These are phyloP conservation scores for Bagarius yarrelli DNA, from an alignment of 2,113 vertebrate species.

Conservation along the genomic window DNA sequence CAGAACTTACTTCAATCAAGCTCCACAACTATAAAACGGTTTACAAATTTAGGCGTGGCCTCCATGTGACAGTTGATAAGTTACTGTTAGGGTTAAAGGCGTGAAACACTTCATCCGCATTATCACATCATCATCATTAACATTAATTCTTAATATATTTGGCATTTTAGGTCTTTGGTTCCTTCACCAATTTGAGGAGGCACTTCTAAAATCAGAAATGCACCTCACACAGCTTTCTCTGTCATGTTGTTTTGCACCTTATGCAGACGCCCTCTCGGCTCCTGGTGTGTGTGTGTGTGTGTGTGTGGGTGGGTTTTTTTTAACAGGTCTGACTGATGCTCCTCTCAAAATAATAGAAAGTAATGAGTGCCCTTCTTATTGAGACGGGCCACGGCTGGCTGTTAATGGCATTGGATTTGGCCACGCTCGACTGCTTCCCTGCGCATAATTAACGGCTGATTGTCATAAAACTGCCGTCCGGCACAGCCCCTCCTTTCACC, in stretches of 20 bases:
- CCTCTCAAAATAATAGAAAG: constrained; percentile 69
- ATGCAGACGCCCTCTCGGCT: constrained; percentile 48
- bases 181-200: background rate
- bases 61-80: too few species aligned
- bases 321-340: constrained; percentile 60
- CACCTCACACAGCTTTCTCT: constrained; percentile 58
- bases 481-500: constrained; percentile 17
- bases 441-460: constrained; percentile 71
- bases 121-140: too few species aligned
- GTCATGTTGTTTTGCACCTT: constrained; percentile 57
- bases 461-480: constrained; percentile 63
- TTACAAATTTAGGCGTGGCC: too few species aligned
- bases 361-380: constrained; percentile 66
- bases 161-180: too few species aligned
- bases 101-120: too few species aligned
- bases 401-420: constrained; percentile 69
- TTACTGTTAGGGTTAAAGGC: too few species aligned
- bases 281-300: constrained; percentile 43
- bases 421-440: constrained; percentile 65
- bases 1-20: too few species aligned
- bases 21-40: too few species aligned
- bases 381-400: constrained; percentile 58
- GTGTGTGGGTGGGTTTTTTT: constrained; percentile 20
- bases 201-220: background rate
- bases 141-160: background rate